phyloP scores from a whole-genome alignment of 2,797 vertebrate species.

The Dipus sagitta region DNA sequence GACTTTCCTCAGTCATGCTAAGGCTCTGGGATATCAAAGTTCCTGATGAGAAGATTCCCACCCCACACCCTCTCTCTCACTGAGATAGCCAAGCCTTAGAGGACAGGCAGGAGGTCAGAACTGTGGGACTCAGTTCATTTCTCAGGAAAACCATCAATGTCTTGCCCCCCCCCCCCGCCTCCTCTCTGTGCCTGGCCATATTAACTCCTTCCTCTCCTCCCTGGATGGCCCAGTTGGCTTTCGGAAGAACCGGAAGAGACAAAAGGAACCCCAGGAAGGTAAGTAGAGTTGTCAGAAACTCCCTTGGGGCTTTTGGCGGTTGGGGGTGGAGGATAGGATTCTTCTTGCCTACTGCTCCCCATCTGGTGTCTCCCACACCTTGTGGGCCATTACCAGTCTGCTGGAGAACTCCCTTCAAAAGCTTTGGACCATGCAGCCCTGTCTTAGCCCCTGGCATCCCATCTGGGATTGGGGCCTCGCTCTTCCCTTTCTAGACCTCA shows the following conservation, averaged over 20 bases:
- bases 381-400: not conserved
- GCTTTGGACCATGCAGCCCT: not conserved
- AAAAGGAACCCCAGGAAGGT: slow-evolving; percentile 84
- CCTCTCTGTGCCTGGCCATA: not conserved
- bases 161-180: not conserved
- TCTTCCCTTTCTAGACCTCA: slow-evolving; percentile 86
- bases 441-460: not conserved
- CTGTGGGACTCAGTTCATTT: not conserved
- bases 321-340: no score
- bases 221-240: slow-evolving; percentile 91
- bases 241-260: slow-evolving; percentile 89
- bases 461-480: not conserved
- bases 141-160: not conserved
- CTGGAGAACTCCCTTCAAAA: not conserved
- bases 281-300: slow-evolving; percentile 48
- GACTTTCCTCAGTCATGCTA: rapidly evolving
- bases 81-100: not conserved
- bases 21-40: not conserved
- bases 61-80: not conserved
- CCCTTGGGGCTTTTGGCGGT: not conserved
- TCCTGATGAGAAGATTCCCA: rapidly evolving
- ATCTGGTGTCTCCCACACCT: not conserved
- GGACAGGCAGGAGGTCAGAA: not conserved
- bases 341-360: not conserved
- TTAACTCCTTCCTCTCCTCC: slow-evolving; percentile 68